Conservation (phyloP, 2,888 invertebrate genomes). For the Eubasilissa splendida region DNA sequence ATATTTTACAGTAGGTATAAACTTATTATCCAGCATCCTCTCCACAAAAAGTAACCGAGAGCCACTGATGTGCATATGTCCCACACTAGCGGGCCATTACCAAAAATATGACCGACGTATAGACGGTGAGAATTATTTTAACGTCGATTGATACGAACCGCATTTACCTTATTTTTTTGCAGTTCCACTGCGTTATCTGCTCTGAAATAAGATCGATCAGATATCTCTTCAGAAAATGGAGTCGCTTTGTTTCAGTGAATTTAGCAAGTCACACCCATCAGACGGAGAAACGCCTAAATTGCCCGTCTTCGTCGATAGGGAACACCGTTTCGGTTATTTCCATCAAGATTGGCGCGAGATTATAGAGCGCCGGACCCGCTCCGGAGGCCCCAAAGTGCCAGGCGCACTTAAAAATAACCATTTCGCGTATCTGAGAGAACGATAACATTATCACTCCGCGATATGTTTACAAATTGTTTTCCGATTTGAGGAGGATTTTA, state of each 20-base stretch:
- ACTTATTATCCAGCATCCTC: no score
- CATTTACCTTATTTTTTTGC: no score
- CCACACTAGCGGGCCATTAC: no score
- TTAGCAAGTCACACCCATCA: conserved; percentile 13
- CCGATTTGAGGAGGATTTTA: background rate
- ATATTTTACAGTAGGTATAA: no score
- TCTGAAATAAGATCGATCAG: no score
- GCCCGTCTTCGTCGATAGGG: background rate
- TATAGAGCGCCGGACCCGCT: background rate
- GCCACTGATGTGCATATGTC: no score
- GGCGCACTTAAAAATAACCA: conserved; percentile 1
- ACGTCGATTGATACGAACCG: no score
- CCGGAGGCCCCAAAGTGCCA: background rate
- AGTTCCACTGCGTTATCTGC: no score
- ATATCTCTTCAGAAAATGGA: no score
- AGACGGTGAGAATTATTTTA: no score
- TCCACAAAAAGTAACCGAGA: no score
- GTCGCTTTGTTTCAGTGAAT: conserved; percentile 12
- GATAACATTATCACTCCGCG: background rate
- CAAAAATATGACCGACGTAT: no score
- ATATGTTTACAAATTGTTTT: conserved; percentile 18
- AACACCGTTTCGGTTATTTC: background rate
- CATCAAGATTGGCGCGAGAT: conserved; percentile 12
- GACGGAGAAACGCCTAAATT: conserved; percentile 9
- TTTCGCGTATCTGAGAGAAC: background rate